Conservation (phyloP, 2,888 invertebrate species). For the Tenthredo notha region DNA sequence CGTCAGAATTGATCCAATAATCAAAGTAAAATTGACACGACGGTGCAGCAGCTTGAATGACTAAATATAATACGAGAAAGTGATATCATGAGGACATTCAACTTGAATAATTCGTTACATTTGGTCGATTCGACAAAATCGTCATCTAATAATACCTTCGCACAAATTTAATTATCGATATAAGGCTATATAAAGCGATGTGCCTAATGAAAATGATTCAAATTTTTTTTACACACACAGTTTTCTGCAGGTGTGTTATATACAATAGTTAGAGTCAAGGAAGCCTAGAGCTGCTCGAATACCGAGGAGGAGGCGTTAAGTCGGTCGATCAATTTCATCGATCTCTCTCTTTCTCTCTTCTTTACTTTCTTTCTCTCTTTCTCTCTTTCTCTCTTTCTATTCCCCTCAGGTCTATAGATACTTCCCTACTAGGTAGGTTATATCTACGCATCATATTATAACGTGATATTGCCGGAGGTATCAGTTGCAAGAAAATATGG, state of each 20-base stretch:
- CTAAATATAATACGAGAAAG: too few species aligned
- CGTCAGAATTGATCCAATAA: not conserved
- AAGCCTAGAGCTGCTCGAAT: slow-evolving; percentile 2
- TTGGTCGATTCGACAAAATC: too few species aligned
- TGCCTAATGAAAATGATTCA: not conserved
- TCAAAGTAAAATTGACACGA: not conserved
- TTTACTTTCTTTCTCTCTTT: not conserved
- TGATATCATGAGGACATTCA: too few species aligned
- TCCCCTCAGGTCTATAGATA: not conserved
- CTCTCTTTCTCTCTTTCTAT: not conserved
- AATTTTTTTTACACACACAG: not conserved
- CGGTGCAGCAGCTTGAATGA: not conserved
- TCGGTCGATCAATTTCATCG: slow-evolving; percentile 17
- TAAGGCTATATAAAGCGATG: not conserved
- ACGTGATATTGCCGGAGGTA: not conserved
- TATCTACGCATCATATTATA: not conserved
- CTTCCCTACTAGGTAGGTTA: not conserved
- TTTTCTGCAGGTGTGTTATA: slow-evolving; percentile 44
- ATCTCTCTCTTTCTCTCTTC: not conserved
- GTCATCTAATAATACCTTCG: too few species aligned
- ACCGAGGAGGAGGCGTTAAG: not conserved
- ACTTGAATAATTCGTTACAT: too few species aligned
- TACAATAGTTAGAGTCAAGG: not conserved
- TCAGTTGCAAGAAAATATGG: not conserved
- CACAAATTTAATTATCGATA: too few species aligned